These are phyloP conservation scores for Pithys albifrons DNA, from an alignment of 2,113 vertebrate genomes.

Conservation along the genomic window DNA sequence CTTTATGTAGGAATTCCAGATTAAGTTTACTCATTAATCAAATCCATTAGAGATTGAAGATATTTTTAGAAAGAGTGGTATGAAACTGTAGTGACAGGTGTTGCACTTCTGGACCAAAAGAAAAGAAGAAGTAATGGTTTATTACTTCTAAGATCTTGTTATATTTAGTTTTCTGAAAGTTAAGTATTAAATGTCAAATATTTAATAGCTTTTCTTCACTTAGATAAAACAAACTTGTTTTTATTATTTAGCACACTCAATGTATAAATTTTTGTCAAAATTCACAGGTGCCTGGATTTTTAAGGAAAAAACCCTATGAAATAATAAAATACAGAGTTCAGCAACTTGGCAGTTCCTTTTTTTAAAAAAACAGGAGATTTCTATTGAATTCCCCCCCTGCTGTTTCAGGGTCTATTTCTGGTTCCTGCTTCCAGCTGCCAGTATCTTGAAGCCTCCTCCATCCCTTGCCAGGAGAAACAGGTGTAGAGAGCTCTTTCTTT, in stretches of 20 bases:
- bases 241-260: not conserved
- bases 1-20: not conserved
- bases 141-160: not conserved
- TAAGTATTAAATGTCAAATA: not conserved
- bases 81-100: not conserved
- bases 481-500: not conserved
- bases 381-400: not conserved
- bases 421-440: conserved; percentile 12
- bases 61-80: conserved; percentile 13
- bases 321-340: not conserved
- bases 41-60: not conserved
- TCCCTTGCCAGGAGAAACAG: conserved; percentile 39
- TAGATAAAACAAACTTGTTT: not conserved
- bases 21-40: not conserved
- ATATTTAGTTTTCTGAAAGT: not conserved
- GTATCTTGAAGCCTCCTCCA: not conserved
- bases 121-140: not conserved
- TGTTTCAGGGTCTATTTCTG: conserved; percentile 23
- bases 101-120: not conserved
- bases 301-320: not conserved
- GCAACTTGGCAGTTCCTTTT: not conserved
- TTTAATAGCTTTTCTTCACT: not conserved
- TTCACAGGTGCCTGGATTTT: not conserved
- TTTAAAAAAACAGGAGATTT: not conserved
- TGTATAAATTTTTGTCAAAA: not conserved